Evolutionary conservation across 23 tunicate genomes (phyloP).

Genomic region (Clavelina lepadiformis): DNA sequence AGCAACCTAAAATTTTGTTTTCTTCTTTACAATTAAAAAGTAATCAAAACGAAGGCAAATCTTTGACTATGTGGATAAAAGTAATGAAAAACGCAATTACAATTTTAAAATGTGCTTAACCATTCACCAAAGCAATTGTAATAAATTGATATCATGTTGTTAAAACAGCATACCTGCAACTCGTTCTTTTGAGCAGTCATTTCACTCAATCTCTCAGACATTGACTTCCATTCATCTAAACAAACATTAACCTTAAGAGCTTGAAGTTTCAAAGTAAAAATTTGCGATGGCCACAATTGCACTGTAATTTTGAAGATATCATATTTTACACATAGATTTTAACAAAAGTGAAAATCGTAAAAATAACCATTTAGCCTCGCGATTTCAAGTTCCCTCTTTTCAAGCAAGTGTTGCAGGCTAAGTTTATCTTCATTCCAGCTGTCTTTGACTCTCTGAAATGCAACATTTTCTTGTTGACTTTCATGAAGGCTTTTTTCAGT

Average conservation of each 20-base stretch:
- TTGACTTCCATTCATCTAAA: constrained; percentile 68
- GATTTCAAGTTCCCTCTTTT: constrained; percentile 72
- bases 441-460: constrained; percentile 36
- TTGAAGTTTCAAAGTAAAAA: not conserved
- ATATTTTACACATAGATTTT: not conserved
- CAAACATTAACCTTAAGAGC: not conserved
- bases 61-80: too few species aligned
- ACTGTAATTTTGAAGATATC: not conserved
- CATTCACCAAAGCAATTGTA: too few species aligned
- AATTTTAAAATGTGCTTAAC: too few species aligned
- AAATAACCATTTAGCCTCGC: constrained; percentile 46
- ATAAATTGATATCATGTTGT: not conserved
- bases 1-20: too few species aligned
- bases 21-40: too few species aligned
- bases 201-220: constrained; percentile 58
- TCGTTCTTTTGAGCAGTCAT: constrained; percentile 38
- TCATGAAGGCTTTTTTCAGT: constrained; percentile 30
- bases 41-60: too few species aligned
- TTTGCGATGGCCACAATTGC: not conserved
- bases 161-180: constrained; percentile 30
- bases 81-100: too few species aligned
- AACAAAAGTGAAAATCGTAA: not conserved
- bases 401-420: constrained; percentile 54
- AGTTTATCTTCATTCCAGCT: constrained; percentile 67
- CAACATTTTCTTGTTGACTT: constrained; percentile 26